A percentile compares a stretch with the other conserved stretches of the same genome.
Conservation (phyloP, 2,797 vertebrate species). For the Sebastes kiyomatsui region DNA sequence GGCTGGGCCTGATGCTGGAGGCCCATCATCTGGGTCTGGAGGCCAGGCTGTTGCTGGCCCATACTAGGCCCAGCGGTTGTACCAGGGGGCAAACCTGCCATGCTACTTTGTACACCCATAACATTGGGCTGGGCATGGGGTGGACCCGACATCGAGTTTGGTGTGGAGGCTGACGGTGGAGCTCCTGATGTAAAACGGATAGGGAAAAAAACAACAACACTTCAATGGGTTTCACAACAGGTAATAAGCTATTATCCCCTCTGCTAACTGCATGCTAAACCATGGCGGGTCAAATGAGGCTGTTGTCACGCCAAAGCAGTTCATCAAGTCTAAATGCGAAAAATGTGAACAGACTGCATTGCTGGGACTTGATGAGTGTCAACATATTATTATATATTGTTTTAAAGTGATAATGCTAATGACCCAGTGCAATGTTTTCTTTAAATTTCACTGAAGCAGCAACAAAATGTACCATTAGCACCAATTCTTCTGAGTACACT, state of each 20-base stretch:
- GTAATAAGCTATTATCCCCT: neutral
- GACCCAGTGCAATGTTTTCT: neutral
- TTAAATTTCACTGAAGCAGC: neutral
- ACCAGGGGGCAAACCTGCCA: slow-evolving; percentile 87
- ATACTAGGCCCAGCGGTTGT: slow-evolving; percentile 86
- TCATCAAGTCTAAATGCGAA: neutral
- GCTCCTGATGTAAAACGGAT: slow-evolving; percentile 82
- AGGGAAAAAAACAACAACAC: neutral
- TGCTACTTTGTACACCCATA: slow-evolving; percentile 92
- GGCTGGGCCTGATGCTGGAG: slow-evolving; percentile 98
- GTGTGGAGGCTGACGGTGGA: slow-evolving; percentile 87
- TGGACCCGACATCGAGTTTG: slow-evolving; percentile 91
- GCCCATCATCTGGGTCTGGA: slow-evolving; percentile 94
- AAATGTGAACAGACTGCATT: neutral
- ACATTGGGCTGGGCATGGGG: slow-evolving; percentile 90
- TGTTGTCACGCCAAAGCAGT: neutral
- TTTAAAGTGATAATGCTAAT: neutral
- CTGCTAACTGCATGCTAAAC: neutral
- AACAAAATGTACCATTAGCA: neutral
- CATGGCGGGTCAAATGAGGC: neutral
- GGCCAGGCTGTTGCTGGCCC: slow-evolving; percentile 90
- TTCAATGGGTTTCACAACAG: neutral
- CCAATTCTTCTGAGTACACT: neutral
- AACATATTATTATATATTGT: neutral
- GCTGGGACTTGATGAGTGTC: neutral